Conservation (phyloP, 2,113 vertebrate species). For the Semnopithecus entellus region DNA sequence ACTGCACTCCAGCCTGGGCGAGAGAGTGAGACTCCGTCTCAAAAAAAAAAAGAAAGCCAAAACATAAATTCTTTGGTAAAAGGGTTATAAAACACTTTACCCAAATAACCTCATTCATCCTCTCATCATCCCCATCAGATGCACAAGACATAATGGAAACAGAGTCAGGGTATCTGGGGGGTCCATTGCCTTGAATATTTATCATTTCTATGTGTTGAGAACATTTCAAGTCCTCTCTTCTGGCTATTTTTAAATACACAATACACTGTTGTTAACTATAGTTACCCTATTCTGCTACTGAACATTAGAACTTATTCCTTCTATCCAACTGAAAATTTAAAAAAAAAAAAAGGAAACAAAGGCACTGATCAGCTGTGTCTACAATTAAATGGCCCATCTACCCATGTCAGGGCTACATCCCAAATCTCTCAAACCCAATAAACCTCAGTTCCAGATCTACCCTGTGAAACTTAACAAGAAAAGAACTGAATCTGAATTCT, state of each 20-base stretch:
- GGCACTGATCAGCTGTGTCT: neutral
- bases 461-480: neutral
- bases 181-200: neutral
- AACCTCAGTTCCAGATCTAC: constrained; percentile 13
- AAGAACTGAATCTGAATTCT: neutral
- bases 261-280: neutral
- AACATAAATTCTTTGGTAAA: constrained; percentile 4
- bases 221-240: neutral
- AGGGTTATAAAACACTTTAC: neutral
- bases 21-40: too few relatives aligned
- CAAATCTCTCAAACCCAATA: neutral
- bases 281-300: neutral
- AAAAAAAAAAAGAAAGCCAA: neutral
- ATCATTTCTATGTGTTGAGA: neutral
- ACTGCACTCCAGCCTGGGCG: too few relatives aligned
- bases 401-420: neutral
- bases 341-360: neutral
- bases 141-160: neutral
- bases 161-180: neutral
- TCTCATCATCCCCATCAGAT: neutral
- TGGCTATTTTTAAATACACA: neutral
- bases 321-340: neutral
- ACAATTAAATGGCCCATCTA: neutral
- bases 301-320: neutral
- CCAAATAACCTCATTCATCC: neutral